Conservation (phyloP, 2,888 invertebrate species). For the Hemistola chrysoprasaria region DNA sequence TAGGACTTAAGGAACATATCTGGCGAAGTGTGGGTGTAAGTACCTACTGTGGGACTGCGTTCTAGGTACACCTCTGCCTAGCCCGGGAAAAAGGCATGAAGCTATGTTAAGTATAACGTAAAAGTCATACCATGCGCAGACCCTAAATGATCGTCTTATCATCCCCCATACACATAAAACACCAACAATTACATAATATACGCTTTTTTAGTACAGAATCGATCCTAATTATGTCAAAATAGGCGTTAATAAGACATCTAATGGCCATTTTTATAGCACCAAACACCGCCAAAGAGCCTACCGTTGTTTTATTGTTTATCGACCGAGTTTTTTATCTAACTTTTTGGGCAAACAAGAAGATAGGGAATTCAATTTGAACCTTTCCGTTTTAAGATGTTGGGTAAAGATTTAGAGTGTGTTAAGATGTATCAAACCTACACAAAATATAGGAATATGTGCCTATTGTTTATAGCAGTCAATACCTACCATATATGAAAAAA, state of each 20-base stretch:
- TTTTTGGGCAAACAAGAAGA: slow-evolving; percentile 71
- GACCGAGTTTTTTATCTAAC: slow-evolving; percentile 70
- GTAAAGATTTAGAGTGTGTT: background rate
- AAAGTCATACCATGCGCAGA: no score
- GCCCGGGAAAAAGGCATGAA: no score
- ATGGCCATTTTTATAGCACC: slow-evolving; percentile 70
- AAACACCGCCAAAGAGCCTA: slow-evolving; percentile 70
- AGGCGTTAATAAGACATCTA: slow-evolving; percentile 80
- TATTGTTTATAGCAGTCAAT: no score
- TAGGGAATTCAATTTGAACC: slow-evolving; percentile 48
- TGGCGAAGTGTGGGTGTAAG: no score
- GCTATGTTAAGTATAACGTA: no score
- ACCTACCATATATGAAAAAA: no score
- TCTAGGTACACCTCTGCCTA: no score
- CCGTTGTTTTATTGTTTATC: slow-evolving; percentile 61
- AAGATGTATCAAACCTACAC: no score
- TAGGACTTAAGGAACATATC: no score
- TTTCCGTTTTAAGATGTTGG: slow-evolving; percentile 21
- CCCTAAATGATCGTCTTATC: no score
- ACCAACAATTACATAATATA: slow-evolving; percentile 66
- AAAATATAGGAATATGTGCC: no score
- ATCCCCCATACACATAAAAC: slow-evolving; percentile 33
- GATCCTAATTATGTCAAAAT: slow-evolving; percentile 80
- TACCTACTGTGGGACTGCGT: no score
- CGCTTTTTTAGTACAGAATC: slow-evolving; percentile 60